Conservation (phyloP, 2,113 vertebrate species). For the Aramus guarauna region DNA sequence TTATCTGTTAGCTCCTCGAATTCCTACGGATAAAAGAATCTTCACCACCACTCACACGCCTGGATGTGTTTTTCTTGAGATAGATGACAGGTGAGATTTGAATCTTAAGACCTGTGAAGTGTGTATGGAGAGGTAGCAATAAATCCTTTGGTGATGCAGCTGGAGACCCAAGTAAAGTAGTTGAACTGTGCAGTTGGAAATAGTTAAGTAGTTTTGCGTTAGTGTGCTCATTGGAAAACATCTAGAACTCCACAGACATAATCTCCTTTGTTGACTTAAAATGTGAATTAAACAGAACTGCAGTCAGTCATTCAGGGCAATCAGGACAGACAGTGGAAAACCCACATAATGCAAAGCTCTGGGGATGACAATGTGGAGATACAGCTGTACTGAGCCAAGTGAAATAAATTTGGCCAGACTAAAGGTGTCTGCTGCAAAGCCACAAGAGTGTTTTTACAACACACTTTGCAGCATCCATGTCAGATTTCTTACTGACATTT, state of each 20-base stretch:
- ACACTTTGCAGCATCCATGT: not conserved
- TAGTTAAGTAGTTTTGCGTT: not conserved
- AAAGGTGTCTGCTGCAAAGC: not conserved
- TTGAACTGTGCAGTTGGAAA: not conserved
- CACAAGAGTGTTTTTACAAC: not conserved
- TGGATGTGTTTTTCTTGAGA: constrained; percentile 89
- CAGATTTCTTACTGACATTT: not conserved
- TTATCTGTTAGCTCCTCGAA: constrained; percentile 80
- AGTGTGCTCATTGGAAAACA: not conserved
- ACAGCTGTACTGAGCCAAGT: not conserved
- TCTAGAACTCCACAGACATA: not conserved
- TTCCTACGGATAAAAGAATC: constrained; percentile 88
- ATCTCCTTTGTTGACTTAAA: not conserved
- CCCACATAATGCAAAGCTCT: not conserved
- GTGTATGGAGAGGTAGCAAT: not conserved
- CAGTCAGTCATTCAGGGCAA: not conserved
- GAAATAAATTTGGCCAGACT: not conserved
- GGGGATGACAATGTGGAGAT: not conserved
- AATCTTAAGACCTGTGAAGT: not conserved
- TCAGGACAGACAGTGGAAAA: not conserved
- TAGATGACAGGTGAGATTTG: constrained; percentile 84
- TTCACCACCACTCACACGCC: constrained; percentile 93
- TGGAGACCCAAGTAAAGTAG: not conserved
- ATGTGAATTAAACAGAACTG: not conserved
- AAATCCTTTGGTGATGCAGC: not conserved